Evolutionary conservation across 1,140 invertebrate species (phyloP), one percentile per base, ranked within the genome.

Genomic region (Zophobas atratus): DNA sequence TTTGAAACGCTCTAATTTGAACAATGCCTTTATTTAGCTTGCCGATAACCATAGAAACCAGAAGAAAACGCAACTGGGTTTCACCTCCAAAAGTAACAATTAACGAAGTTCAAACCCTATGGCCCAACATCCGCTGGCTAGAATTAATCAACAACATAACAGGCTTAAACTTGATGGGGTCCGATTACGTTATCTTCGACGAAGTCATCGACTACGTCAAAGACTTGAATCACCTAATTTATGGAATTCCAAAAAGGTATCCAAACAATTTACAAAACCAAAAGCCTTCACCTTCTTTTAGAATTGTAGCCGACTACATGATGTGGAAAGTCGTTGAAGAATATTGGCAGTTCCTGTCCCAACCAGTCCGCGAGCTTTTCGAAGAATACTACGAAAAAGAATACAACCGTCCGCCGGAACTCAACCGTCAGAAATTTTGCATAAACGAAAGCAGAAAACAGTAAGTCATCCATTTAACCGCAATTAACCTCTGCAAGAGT

Each of bases 251-350:
- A 36, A 73, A 73, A 51, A 56, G 77, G 77, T 78, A 72, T 1
- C 6, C 20, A 36, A 1, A 46, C 0, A 49, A 20, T 51, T 2
- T 5, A 51, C 2, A 20, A 5, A 51, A 20, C 49, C 49, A 2
- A 2, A 20, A 51, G 4, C 20, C 6, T 2, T 51, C n/a, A 51
- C 4, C 46, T 77, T 70, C 38, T 76, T 77, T 56, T 46, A 80
- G 79, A 72, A 49, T 78, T 57, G 70, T 73, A 35, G 76, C 51
- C 0, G 75, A 80, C 63, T 80, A 77, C 41, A 57, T 80, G 46
- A 71, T 80, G 43, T 77, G 79, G 76, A 77, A 77, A 55, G 60
- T 76, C 8, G 35, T 80, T 0, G 73, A 77, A 51, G 77, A 78
- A 56, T 53, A 57, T 41, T 67, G 73, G 46, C 49, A 53, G 20